Conservation (phyloP, 2,113 vertebrate genomes). For the Brachyhypopomus occidentalis region DNA sequence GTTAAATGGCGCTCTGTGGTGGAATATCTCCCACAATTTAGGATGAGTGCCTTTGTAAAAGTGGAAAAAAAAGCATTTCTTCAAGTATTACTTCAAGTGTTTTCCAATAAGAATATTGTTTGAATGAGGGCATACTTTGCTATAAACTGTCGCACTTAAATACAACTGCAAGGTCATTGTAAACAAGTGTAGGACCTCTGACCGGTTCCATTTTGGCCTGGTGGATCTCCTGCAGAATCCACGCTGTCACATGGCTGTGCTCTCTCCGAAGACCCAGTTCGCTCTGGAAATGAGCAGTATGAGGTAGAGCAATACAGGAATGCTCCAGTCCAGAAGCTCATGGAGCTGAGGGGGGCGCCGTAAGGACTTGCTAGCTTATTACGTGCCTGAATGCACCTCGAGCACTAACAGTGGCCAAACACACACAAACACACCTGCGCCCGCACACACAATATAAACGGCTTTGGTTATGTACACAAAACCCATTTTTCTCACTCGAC, state of each 20-base stretch:
- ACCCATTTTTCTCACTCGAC: no score
- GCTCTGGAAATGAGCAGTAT: background rate
- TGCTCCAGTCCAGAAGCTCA: background rate
- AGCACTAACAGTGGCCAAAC: background rate
- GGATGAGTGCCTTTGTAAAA: no score
- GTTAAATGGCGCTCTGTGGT: no score
- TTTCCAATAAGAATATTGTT: no score
- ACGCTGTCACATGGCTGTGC: no score
- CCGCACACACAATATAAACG: background rate
- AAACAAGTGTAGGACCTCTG: background rate
- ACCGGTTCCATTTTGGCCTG: background rate
- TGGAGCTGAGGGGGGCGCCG: background rate
- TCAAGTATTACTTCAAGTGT: no score
- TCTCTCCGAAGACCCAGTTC: background rate
- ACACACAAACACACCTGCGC: background rate
- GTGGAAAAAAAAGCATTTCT: no score
- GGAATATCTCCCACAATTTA: no score
- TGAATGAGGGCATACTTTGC: no score
- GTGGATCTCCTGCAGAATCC: background rate
- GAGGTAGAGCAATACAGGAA: background rate
- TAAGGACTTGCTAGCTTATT: conserved; percentile 9
- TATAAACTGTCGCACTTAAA: no score
- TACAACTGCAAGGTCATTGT: background rate
- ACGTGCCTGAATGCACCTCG: conserved; percentile 1
- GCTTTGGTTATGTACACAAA: background rate